Base-by-base conservation (phyloP, 2,113 vertebrate genomes). In the Phrynocephalus versicolor region DNA sequence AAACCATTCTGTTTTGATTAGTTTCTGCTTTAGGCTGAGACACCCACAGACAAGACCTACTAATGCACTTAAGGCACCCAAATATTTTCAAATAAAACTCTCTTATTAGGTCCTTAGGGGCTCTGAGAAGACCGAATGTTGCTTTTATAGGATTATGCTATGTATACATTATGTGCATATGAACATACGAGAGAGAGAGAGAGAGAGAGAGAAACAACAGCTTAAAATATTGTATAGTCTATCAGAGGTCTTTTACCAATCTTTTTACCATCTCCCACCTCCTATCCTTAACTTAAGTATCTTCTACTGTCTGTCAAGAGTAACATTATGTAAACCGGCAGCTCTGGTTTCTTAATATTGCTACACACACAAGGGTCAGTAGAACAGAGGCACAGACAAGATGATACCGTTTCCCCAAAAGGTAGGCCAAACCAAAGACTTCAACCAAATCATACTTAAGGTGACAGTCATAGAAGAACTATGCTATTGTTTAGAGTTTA, bases 261-360 rank as follows among this genome's bases (percentile, higher is more conserved):
- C 25, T 27, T n/a, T n/a, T n/a, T 64, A 89, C 41, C 37, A 86
- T 39, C 23, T 81, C 71, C 76, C 60, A 82, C 58, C n/a, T 90
- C 77, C 77, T 91, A 91, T 85, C 87, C 88, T 94, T 82, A 83
- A 85, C 65, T 88, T 82, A 88, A 89, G 87, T n/a, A 89, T 87
- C 84, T 33, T 45, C 39, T 35, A 57, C 72, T 91, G 41, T 84
- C 85, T 87, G 35, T 87, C 87, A 71, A 67, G 37, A 79, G 90
- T 89, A 92, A 93, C 84, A 85, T 79, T 83, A 90, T 39, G 91
- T 86, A 84, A 79, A 87, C 21, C 64, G 65, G 86, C 35, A 55
- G 27, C 23, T 71, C 58, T 65, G 79, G 85, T 57, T 87, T 60
- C 90, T 88, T 88, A 90, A 93, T 91, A 93, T 83, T 94, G 88